Base-by-base conservation (phyloP, 2,888 invertebrate species). In the Sphecodes monilicornis region DNA sequence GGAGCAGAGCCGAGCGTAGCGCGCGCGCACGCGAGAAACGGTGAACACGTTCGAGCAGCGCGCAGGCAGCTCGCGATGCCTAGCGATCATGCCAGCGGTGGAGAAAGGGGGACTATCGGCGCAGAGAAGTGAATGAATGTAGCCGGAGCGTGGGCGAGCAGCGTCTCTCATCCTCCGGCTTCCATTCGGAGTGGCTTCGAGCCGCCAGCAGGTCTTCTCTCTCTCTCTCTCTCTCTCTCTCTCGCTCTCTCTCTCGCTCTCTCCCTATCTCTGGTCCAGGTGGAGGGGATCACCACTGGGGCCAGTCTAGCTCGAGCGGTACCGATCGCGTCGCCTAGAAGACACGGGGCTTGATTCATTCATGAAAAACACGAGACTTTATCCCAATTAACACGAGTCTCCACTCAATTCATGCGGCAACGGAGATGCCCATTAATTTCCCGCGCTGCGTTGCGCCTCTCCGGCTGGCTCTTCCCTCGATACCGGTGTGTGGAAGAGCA, bases 71-170 rank as follows among this genome's bases (percentile, higher is more conserved):
- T 75, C 78, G 86, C 84, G 78, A 80, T 85, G 76, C 82, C 86
- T 70, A 71, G 76, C 77, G 76, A 80, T 85, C 77, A 82, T 78
- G 60, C 64, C 41, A 76, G 46, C 41, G 60, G 74, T 68, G 86
- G 66, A 72, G 86, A 84, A 80, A 80, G 78, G 81, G 80, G 82
- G 86, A 87, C 84, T 86, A 83, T 80, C 84, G 82, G 72, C 88
- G 78, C 92, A 88, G 78, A 92, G 91, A 93, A 93, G 91, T 93
- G 93, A 93, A 93, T 93, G 93, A 93, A 93, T 92, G 92, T 91
- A 90, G 90, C 91, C 64, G 90, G 88, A 92, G 92, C 92, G 93
- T 93, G 91, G 92, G 93, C 93, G 93, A 90, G 82, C 93, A 91
- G 93, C 78, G 91, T 91, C 89, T 91, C 93, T 93, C 93, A 92